Percentiles rank a stretch among this genome's conserved stretches.
These are phyloP conservation scores for Cassiopea xamachana DNA, from an alignment of 30 jellyfish, hydroid and myxozoan species.

Conservation along the genomic window DNA sequence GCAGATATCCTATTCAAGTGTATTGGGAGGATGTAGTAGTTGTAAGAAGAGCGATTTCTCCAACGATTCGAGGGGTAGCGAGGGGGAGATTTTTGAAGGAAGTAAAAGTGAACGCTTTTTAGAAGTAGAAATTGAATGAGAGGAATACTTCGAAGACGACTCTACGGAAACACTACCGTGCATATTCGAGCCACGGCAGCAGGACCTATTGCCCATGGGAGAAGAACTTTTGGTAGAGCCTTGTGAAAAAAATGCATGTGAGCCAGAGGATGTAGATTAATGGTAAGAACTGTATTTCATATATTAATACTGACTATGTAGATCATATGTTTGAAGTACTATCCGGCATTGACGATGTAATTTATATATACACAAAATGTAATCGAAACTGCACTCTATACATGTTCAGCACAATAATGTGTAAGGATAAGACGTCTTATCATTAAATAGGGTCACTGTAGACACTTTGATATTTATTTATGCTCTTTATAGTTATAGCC, in stretches of 20 bases:
- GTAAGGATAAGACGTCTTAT: background rate
- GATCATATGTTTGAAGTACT: too few relatives aligned
- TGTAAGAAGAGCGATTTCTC: constrained; percentile 2
- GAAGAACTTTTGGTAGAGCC: background rate
- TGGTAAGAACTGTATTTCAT: background rate
- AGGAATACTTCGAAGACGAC: background rate
- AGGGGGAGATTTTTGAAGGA: constrained; percentile 19
- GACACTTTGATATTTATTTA: background rate
- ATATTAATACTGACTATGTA: background rate
- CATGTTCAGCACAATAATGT: background rate
- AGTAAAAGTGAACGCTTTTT: constrained; percentile 10
- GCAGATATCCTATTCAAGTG: background rate
- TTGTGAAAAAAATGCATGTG: background rate
- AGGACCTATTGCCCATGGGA: background rate
- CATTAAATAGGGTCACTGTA: background rate
- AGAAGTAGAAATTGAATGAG: constrained; percentile 20
- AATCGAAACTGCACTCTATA: background rate
- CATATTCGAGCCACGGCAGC: constrained; percentile 18
- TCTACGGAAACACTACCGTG: constrained; percentile 13
- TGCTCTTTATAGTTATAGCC: background rate
- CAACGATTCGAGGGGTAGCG: background rate
- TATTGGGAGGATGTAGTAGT: background rate
- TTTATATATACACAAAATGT: background rate
- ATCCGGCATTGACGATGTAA: background rate
- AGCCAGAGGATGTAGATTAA: background rate